Evolutionary conservation across 2,888 invertebrate genomes (phyloP), one percentile per base, ranked within the genome.

Genomic region (Listrodromus nycthemerus): DNA sequence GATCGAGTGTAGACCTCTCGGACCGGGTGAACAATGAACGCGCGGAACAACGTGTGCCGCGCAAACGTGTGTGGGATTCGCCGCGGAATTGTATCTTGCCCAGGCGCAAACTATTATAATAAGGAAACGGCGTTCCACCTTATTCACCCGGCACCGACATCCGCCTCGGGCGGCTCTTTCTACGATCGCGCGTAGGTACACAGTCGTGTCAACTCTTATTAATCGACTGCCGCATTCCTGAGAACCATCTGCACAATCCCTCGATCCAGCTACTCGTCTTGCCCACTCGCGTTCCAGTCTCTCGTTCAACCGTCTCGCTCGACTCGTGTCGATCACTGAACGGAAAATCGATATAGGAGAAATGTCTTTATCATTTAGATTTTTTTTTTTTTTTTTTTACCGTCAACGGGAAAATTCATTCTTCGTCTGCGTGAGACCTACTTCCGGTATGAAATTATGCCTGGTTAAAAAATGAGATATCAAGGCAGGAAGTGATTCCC

Each of bases 131-230:
- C 41, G 41, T 45, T 45, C 41, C n/a, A 10, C 45, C 24, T 58
- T 45, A 30, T 16, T 52, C 24, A 8, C 58, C n/a, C 55, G 27
- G 58, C 55, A 71, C 37, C 48, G 21, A 37, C 37, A 52, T 30
- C 24, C 21, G 30, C 27, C n/a, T 61, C n/a, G 50, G 3, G 61
- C 27, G 30, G 30, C 61, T 30, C 61, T 61, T 61, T n/a, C 24
- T 61, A 19, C 24, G 10, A 16, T 24, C 58, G 24, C 27, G 61
- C 27, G 27, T 13, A 27, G 16, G 61, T 30, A 24, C 33, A 55
- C 71, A 58, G 16, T 74, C 50, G 48, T 74, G 74, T 74, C 74
- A 63, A 63, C 74, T 74, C 63, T 74, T 63, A 74, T 74, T 63
- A 74, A 74, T 74, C 74, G 74, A 63, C 63, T 50, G 21, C 74